These are phyloP conservation scores for Polyergus mexicanus DNA, from an alignment of 1,140 invertebrate species.

Conservation along the genomic window DNA sequence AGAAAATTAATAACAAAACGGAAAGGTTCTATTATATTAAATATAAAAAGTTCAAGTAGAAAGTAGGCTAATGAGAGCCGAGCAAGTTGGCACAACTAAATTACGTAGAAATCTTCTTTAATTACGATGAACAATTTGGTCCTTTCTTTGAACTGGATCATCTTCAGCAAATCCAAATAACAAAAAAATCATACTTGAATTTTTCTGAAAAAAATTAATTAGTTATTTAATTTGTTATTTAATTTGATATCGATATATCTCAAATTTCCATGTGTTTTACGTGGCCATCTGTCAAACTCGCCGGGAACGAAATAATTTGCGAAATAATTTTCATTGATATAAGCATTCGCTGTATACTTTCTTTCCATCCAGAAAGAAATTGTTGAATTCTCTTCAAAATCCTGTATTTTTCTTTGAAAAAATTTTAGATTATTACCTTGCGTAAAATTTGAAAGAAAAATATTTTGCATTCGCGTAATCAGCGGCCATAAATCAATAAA, in stretches of 20 bases:
- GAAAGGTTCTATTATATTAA: too few species aligned
- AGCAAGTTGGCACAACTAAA: too few species aligned
- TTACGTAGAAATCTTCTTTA: too few species aligned
- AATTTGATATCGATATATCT: neutral
- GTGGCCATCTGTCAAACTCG: too few species aligned
- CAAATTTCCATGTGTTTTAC: neutral
- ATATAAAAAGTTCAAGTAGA: too few species aligned
- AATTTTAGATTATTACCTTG: neutral
- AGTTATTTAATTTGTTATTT: neutral
- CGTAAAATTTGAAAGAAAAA: neutral
- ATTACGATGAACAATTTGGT: too few species aligned
- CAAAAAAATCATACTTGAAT: neutral
- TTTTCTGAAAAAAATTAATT: neutral
- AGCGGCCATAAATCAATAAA: too few species aligned
- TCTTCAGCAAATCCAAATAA: too few species aligned
- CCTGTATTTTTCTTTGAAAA: neutral
- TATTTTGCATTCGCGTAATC: neutral
- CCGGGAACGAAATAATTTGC: too few species aligned
- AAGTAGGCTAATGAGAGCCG: too few species aligned
- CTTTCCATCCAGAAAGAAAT: neutral
- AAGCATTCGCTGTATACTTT: neutral
- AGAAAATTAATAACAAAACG: too few species aligned
- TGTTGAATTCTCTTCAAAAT: neutral
- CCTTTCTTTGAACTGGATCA: too few species aligned
- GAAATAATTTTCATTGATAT: neutral